Evolutionary conservation across 2,888 invertebrate species (phyloP).

Genomic region (Drosophila birchii): DNA sequence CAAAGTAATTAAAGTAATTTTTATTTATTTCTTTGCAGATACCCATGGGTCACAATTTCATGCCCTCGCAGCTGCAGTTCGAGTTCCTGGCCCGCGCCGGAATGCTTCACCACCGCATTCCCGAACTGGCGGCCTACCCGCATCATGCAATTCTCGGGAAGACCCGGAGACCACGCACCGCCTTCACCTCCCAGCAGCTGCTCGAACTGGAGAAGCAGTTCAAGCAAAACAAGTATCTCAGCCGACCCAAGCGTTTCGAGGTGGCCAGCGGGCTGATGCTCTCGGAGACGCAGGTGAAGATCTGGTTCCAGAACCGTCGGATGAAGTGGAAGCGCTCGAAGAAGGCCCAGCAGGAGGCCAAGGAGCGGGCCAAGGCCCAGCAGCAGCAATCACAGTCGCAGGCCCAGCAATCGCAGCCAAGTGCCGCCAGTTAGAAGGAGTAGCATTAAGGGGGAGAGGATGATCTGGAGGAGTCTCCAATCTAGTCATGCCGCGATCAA

Average conservation of each 20-base stretch:
- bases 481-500: constrained; percentile 69
- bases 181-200: constrained; percentile 98
- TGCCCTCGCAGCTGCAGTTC: constrained; percentile 86
- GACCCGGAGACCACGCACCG: constrained; percentile 97
- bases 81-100: constrained; percentile 97
- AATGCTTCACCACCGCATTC: constrained; percentile 95
- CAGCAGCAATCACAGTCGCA: constrained; percentile 75
- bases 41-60: constrained; percentile 85
- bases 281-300: constrained; percentile 99
- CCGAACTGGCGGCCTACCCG: constrained; percentile 91
- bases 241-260: constrained; percentile 98
- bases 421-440: constrained; percentile 60
- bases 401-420: constrained; percentile 56
- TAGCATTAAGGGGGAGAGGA: constrained; percentile 13
- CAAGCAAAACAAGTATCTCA: constrained; percentile 99
- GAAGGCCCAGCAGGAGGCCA: constrained; percentile 96
- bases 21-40: constrained; percentile 64
- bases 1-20: neutral
- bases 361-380: constrained; percentile 85
- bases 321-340: constrained; percentile 99
- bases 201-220: constrained; percentile 99
- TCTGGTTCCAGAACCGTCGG: constrained; percentile 99
- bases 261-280: constrained; percentile 98
- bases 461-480: constrained; percentile 28
- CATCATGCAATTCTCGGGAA: constrained; percentile 93